Percentiles rank a stretch among this genome's conserved stretches.
Evolutionary conservation across 1,140 invertebrate genomes (phyloP).

Genomic region (Maconellicoccus hirsutus): DNA sequence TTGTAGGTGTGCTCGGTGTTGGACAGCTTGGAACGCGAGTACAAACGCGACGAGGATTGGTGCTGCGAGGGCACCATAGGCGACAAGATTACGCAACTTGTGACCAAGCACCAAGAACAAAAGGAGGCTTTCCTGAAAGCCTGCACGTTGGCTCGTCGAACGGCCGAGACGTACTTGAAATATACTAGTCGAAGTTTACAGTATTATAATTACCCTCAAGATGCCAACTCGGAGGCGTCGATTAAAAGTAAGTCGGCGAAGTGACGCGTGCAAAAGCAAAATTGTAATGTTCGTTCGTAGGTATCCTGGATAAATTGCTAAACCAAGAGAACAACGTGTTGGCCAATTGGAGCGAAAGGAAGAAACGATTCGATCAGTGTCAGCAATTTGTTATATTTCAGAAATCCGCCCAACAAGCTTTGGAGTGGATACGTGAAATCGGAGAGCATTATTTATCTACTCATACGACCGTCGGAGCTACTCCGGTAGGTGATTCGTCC

Average conservation of each 20-base stretch:
- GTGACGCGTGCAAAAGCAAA: no score
- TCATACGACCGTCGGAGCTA: constrained; percentile 57
- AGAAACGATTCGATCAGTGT: constrained; percentile 92
- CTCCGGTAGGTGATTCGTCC: constrained; percentile 35
- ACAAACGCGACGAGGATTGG: constrained; percentile 92
- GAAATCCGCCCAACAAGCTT: constrained; percentile 76
- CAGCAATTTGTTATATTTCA: constrained; percentile 92
- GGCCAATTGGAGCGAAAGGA: constrained; percentile 89
- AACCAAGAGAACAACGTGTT: constrained; percentile 89
- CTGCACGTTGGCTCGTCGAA: constrained; percentile 84
- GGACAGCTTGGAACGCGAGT: constrained; percentile 89
- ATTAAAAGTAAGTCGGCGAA: constrained; percentile 37
- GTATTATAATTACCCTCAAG: constrained; percentile 72
- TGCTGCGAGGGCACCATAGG: constrained; percentile 50
- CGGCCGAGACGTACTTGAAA: constrained; percentile 91
- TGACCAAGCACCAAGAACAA: constrained; percentile 93
- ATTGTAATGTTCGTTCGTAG: constrained; percentile 35
- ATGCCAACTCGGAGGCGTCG: constrained; percentile 40
- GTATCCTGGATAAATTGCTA: constrained; percentile 80
- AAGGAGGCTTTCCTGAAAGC: constrained; percentile 95
- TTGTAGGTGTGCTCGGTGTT: constrained; percentile 76
- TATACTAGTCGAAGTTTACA: constrained; percentile 79
- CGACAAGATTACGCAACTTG: constrained; percentile 59
- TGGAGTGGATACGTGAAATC: constrained; percentile 94
- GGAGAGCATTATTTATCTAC: constrained; percentile 75